Percentiles rank a stretch among this genome's conserved stretches.
Conservation (phyloP, 2,888 invertebrate species). For the Drosophila atroscutellata region DNA sequence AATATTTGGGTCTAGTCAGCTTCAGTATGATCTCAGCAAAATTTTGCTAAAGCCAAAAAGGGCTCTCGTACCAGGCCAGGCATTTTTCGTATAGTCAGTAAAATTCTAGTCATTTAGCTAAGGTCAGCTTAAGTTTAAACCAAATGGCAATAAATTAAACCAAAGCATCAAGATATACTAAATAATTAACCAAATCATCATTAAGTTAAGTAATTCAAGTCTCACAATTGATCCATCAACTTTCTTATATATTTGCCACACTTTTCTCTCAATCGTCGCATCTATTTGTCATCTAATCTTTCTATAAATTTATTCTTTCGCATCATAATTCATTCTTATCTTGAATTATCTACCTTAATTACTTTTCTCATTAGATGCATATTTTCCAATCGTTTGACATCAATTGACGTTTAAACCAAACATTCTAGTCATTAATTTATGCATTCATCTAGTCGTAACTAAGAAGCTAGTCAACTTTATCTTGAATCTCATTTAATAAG, state of each 20-base stretch:
- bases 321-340: constrained; percentile 8
- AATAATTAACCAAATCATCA: constrained; percentile 12
- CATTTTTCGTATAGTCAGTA: constrained; percentile 56
- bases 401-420: neutral
- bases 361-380: neutral
- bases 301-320: neutral
- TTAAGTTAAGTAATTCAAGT: constrained; percentile 3
- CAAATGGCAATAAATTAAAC: constrained; percentile 41
- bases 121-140: constrained; percentile 27
- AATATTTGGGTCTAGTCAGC: constrained; percentile 64
- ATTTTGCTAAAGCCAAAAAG: constrained; percentile 8
- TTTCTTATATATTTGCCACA: neutral
- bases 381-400: neutral
- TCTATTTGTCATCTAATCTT: neutral
- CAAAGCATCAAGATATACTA: constrained; percentile 28
- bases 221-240: neutral
- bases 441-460: constrained; percentile 43
- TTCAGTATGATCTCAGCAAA: constrained; percentile 72
- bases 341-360: neutral
- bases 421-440: constrained; percentile 63
- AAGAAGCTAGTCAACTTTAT: constrained; percentile 27
- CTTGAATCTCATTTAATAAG: constrained; percentile 17
- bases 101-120: constrained; percentile 44
- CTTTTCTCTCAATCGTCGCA: neutral
- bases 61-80: constrained; percentile 33